phyloP scores from a whole-genome alignment of 2,888 invertebrate genomes.

The Acanthopleura granulata region DNA sequence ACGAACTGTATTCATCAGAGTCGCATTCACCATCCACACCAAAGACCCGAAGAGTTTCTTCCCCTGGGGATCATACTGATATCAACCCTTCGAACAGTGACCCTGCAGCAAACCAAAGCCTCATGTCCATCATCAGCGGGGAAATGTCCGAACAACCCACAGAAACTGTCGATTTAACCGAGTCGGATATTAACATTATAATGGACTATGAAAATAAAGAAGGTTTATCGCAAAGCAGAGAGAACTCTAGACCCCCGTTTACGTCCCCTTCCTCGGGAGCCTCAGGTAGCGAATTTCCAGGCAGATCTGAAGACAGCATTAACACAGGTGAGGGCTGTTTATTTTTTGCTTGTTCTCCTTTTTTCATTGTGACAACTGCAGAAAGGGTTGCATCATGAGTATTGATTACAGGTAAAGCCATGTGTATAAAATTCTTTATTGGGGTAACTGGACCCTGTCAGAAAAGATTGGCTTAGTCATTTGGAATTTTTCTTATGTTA shows the following conservation, averaged over 20 bases:
- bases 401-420: too few species aligned
- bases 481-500: too few species aligned
- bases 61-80: not conserved
- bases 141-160: not conserved
- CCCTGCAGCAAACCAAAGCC: constrained; percentile 9
- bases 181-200: not conserved
- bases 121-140: constrained; percentile 14
- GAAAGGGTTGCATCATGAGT: too few species aligned
- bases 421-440: too few species aligned
- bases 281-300: not conserved
- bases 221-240: not conserved
- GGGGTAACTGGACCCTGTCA: too few species aligned
- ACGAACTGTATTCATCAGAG: not conserved
- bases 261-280: not conserved
- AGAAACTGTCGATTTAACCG: constrained; percentile 4
- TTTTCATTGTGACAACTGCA: too few species aligned
- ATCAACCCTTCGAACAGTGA: not conserved
- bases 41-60: not conserved
- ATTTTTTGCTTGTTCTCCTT: not conserved
- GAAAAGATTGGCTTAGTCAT: too few species aligned
- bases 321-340: not conserved
- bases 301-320: not conserved
- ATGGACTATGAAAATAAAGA: not conserved
- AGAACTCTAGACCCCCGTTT: not conserved
- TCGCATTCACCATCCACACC: not conserved